These are phyloP conservation scores for Brachionus rubens DNA, from an alignment of 1,140 invertebrate genomes.

Conservation along the genomic window DNA sequence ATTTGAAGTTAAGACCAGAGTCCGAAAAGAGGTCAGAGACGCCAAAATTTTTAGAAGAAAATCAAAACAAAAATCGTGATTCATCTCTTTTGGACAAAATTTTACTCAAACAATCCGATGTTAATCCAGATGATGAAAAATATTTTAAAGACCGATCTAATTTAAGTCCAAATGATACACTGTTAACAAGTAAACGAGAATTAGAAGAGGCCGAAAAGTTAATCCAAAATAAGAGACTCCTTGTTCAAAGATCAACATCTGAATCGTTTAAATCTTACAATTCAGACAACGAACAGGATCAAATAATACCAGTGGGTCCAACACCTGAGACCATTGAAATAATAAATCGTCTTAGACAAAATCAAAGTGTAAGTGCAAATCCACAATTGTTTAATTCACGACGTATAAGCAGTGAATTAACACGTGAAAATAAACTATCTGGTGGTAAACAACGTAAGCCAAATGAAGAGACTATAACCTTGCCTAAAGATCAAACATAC, in stretches of 20 bases:
- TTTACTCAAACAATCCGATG: too few relatives aligned
- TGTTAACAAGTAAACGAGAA: background rate
- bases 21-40: too few relatives aligned
- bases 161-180: too few relatives aligned
- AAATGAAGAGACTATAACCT: background rate
- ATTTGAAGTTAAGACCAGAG: too few relatives aligned
- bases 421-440: slow-evolving; percentile 10
- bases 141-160: too few relatives aligned
- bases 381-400: background rate
- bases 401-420: background rate
- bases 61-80: too few relatives aligned
- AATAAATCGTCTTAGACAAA: background rate
- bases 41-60: too few relatives aligned
- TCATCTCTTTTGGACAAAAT: too few relatives aligned
- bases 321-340: background rate
- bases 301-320: background rate
- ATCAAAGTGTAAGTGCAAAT: slow-evolving; percentile 13
- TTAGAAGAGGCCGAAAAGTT: background rate
- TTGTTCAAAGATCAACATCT: background rate
- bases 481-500: background rate
- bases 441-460: slow-evolving; percentile 18
- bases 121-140: too few relatives aligned
- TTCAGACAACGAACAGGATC: background rate
- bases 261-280: background rate
- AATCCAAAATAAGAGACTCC: background rate